Evolutionary conservation across 2,113 vertebrate genomes (phyloP), one percentile per base, ranked within the genome.

Genomic region (human): DNA sequence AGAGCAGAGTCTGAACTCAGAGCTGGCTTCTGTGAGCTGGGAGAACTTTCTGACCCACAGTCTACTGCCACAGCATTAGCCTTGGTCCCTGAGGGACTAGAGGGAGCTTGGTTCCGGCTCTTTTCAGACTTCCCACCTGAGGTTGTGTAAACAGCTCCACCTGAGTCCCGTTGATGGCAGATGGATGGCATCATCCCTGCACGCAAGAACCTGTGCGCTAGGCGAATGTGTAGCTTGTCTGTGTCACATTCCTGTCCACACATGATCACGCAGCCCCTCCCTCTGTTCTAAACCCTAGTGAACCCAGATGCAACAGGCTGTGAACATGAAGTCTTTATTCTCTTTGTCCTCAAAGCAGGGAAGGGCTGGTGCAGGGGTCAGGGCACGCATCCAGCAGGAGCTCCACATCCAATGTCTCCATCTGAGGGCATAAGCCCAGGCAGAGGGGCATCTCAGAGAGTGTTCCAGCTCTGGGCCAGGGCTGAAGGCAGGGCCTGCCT

Each of bases 291-390:
- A 66, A 86, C 75, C 45, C 82, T 18, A 66, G 40, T 45, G 75
- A 89, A 94, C 23, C 27, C 66, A 96, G 85, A 48, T 14, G 8
- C 82, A 45, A 55, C 2, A 45, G 66, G 14, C 25, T 72, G 64
- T 89, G 87, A 95, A 94, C 78, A 78, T 50, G 79, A 88, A 94
- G 57, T 81, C 85, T 98, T 98, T 98, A 98, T 98, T 98, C 45
- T 80, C 40, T 93, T 95, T 92, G 79, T 88, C 48, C 43, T 96
- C 89, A 91, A 82, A 95, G 95, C 89, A 73, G 82, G 88, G 95
- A 83, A 80, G 52, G 85, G 78, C 73, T 8, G n/a, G 52, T 85
- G 59, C 55, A 57, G 84, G 27, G 5, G 5, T 32, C 73, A 68
- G 83, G 89, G 27, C 38, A 32, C n/a, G n/a, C 1, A 0, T 35